These are phyloP conservation scores for Brachionus manjavacas DNA, from an alignment of 1,140 invertebrate species.

Conservation along the genomic window DNA sequence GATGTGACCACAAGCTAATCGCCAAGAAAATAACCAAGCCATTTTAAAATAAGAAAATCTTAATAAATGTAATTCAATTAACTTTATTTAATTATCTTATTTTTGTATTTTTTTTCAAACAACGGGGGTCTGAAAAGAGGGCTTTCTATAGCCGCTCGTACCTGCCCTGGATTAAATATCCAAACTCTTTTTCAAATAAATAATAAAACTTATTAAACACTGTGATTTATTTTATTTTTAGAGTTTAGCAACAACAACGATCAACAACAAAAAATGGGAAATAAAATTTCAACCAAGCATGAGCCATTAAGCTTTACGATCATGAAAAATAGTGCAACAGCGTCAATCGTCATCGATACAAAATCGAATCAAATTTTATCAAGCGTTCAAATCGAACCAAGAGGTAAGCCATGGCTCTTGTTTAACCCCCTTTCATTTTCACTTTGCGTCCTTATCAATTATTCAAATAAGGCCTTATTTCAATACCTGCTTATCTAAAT, in stretches of 20 bases:
- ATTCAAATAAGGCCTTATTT: slow-evolving; percentile 1
- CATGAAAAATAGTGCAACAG: not conserved
- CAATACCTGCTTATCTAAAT: slow-evolving; percentile 40
- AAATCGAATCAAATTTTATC: slow-evolving; percentile 18
- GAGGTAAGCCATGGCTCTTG: not conserved
- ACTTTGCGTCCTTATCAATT: slow-evolving; percentile 1
- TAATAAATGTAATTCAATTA: no score
- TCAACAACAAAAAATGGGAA: not conserved
- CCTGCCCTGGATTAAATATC: no score
- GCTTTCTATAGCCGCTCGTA: no score
- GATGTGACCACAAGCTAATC: no score
- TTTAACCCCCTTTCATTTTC: not conserved
- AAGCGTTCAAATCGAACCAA: not conserved
- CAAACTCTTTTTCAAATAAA: no score
- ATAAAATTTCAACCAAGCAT: not conserved
- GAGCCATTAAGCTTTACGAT: not conserved
- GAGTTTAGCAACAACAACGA: not conserved
- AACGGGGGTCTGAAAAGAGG: no score
- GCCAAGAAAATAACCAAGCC: no score
- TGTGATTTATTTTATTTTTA: not conserved
- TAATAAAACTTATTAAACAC: no score
- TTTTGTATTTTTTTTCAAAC: no score
- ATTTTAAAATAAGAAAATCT: no score
- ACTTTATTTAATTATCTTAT: no score
- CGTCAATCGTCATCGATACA: not conserved